phyloP scores from a whole-genome alignment of 2,797 vertebrate species.

The Chaetodon trifasciatus region DNA sequence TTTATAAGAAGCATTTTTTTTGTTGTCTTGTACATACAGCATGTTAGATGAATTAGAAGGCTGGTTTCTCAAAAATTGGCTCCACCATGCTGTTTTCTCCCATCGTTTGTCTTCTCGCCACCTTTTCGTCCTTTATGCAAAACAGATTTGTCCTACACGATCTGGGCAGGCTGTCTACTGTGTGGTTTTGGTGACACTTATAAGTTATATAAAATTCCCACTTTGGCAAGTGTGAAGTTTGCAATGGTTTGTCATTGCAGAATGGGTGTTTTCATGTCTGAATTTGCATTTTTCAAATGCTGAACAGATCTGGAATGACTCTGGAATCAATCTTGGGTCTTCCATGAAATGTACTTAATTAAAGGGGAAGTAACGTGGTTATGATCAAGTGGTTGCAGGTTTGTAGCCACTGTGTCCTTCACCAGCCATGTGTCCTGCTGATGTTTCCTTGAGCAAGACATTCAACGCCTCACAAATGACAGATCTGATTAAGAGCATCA shows the following conservation, averaged over 20 bases:
- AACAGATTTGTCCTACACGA: conserved; percentile 65
- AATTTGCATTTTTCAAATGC: conserved; percentile 38
- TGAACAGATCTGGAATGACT: conserved; percentile 34
- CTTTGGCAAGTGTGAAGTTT: conserved; percentile 57
- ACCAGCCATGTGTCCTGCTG: conserved; percentile 29
- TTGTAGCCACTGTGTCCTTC: conserved; percentile 37
- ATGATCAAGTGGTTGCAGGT: conserved; percentile 55
- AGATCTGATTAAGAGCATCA: conserved; percentile 19
- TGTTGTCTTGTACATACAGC: conserved; percentile 24
- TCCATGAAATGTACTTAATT: conserved; percentile 55
- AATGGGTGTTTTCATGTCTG: conserved; percentile 48
- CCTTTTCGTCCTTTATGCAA: conserved; percentile 61
- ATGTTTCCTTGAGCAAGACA: conserved; percentile 46
- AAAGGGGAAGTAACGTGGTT: conserved; percentile 39
- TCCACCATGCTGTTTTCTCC: conserved; percentile 18
- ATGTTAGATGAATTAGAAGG: conserved; percentile 26
- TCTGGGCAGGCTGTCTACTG: conserved; percentile 51
- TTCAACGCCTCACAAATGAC: conserved; percentile 10
- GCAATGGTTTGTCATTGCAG: conserved; percentile 54
- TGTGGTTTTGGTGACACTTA: conserved; percentile 63
- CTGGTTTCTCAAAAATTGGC: conserved; percentile 39
- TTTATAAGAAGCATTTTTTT: conserved; percentile 10
- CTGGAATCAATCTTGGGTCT: conserved; percentile 33
- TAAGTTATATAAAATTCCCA: conserved; percentile 53
- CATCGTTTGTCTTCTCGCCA: conserved; percentile 48